These are phyloP conservation scores for Arrhamphus sclerolepis DNA, from an alignment of 2,797 vertebrate genomes.

Conservation along the genomic window DNA sequence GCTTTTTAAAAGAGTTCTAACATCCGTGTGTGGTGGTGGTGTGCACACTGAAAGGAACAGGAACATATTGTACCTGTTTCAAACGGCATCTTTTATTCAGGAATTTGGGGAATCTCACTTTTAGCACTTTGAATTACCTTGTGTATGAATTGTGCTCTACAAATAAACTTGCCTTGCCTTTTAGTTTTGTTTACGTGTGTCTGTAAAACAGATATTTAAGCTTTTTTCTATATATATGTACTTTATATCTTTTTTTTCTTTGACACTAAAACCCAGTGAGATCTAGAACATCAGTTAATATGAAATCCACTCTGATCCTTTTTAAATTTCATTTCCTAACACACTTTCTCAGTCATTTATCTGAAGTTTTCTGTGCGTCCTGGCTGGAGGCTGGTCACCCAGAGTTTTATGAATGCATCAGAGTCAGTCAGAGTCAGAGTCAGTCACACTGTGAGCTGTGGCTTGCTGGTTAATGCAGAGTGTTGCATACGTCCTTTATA, in stretches of 20 bases:
- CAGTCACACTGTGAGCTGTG: slow-evolving; percentile 32
- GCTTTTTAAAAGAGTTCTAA: no score
- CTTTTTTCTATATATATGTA: background rate
- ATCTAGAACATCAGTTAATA: slow-evolving; percentile 10
- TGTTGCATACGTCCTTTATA: slow-evolving; percentile 54
- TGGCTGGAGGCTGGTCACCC: slow-evolving; percentile 48
- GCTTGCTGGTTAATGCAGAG: slow-evolving; percentile 48
- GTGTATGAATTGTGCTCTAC: no score
- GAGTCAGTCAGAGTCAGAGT: no score
- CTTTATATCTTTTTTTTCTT: background rate
- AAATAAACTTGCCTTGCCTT: no score
- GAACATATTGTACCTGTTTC: no score
- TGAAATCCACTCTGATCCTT: slow-evolving; percentile 4
- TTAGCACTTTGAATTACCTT: no score
- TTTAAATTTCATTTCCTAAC: slow-evolving; percentile 18
- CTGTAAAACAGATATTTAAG: background rate
- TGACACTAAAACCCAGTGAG: slow-evolving; percentile 11
- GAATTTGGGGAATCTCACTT: background rate
- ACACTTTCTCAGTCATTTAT: slow-evolving; percentile 42
- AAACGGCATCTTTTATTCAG: background rate
- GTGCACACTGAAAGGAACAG: no score
- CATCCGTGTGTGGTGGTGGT: no score
- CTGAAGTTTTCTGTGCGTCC: slow-evolving; percentile 37
- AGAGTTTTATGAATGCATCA: slow-evolving; percentile 42
- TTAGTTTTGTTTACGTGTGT: background rate